Evolutionary conservation across 1,140 invertebrate species (phyloP).

Genomic region (Drosophila quadrilineata): DNA sequence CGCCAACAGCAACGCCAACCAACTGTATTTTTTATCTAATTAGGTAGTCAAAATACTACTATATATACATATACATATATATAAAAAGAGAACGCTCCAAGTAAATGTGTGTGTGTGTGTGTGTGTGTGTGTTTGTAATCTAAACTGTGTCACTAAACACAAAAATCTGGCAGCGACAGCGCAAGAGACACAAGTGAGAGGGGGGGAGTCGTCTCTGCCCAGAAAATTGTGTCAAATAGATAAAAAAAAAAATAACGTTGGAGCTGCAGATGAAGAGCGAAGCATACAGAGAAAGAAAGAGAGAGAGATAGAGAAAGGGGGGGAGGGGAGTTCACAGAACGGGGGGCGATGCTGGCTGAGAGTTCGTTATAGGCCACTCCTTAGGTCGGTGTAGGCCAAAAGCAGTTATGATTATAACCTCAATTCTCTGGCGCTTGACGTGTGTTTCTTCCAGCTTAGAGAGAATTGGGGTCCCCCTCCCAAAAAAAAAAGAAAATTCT

Average conservation of each 20-base stretch:
- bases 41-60: conserved; percentile 75
- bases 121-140: conserved; percentile 46
- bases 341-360: no score
- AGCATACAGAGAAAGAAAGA: no score
- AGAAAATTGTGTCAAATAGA: conserved; percentile 77
- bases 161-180: conserved; percentile 50
- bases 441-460: conserved; percentile 11
- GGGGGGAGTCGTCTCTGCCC: conserved; percentile 59
- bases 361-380: conserved; percentile 60
- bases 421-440: conserved; percentile 49
- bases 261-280: no score
- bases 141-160: conserved; percentile 78
- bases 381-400: conserved; percentile 14
- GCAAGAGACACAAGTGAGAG: background rate
- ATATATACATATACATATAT: no score
- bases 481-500: no score
- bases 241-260: conserved; percentile 57
- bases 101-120: conserved; percentile 7
- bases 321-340: background rate
- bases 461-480: conserved; percentile 68
- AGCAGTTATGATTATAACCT: conserved; percentile 72
- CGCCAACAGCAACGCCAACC: conserved; percentile 19
- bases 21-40: conserved; percentile 68
- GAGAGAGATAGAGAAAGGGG: conserved; percentile 14
- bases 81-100: conserved; percentile 34